Percentiles rank a stretch among this genome's conserved stretches.
These are phyloP conservation scores for Lysandra coridon DNA, from an alignment of 2,888 invertebrate genomes.

Conservation along the genomic window DNA sequence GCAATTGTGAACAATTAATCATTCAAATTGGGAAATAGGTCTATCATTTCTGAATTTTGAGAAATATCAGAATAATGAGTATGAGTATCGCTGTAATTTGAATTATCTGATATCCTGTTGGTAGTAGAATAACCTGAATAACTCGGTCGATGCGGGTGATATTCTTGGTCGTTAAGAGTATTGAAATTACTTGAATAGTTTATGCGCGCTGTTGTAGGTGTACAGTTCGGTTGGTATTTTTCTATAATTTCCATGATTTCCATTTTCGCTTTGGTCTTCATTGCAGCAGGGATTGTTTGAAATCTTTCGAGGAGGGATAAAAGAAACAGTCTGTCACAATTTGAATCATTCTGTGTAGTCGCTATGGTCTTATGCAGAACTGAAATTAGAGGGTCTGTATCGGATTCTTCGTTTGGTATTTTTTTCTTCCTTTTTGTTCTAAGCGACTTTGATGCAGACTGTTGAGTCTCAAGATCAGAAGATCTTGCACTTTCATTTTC, in stretches of 20 bases:
- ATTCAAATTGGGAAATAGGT: constrained; percentile 20
- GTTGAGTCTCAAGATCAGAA: constrained; percentile 39
- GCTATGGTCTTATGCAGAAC: constrained; percentile 37
- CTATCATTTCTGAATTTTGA: constrained; percentile 16
- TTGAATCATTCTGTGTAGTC: constrained; percentile 37
- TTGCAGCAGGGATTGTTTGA: constrained; percentile 20
- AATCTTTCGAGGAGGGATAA: constrained; percentile 18
- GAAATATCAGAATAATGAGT: constrained; percentile 20
- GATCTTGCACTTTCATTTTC: constrained; percentile 39
- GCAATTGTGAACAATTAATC: constrained; percentile 20
- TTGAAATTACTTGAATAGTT: constrained; percentile 13
- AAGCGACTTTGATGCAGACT: constrained; percentile 38
- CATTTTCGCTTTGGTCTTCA: constrained; percentile 20
- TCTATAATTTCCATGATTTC: constrained; percentile 1
- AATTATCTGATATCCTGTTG: constrained; percentile 39
- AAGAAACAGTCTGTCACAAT: constrained; percentile 34
- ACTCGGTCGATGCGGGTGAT: constrained; percentile 35
- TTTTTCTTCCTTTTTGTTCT: constrained; percentile 38
- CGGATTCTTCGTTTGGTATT: constrained; percentile 38
- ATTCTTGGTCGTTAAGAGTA: constrained; percentile 19
- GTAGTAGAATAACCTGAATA: constrained; percentile 39
- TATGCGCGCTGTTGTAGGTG: constrained; percentile 14
- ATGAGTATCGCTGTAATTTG: constrained; percentile 28
- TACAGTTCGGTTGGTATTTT: constrained; percentile 20
- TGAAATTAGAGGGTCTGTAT: constrained; percentile 37